A percentile compares a stretch with the other conserved stretches of the same genome.
Conservation (phyloP, 2,113 vertebrate genomes). For the Charina bottae region DNA sequence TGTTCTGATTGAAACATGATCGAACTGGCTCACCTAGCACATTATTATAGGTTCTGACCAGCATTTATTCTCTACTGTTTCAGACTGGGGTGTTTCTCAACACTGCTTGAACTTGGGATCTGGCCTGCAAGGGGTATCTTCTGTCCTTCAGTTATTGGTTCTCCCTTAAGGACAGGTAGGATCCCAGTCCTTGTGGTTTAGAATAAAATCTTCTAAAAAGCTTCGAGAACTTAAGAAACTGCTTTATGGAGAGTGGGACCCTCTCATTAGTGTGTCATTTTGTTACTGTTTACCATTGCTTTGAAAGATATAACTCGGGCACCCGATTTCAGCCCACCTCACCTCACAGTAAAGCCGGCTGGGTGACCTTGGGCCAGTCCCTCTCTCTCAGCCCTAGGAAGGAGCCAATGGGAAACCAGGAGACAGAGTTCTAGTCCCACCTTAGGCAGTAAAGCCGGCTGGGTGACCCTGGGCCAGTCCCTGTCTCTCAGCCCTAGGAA, state of each 20-base stretch:
- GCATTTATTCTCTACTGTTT: not conserved
- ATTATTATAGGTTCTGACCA: not conserved
- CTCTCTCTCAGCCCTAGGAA: too few species aligned
- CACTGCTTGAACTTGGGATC: not conserved
- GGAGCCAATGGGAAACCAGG: too few species aligned
- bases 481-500: too few species aligned
- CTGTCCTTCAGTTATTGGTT: not conserved
- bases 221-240: not conserved
- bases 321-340: too few species aligned
- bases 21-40: not conserved
- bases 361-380: too few species aligned
- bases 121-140: not conserved
- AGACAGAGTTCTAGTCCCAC: too few species aligned
- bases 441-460: too few species aligned
- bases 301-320: conserved; percentile 27
- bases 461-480: too few species aligned
- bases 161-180: not conserved
- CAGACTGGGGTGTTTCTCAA: not conserved
- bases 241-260: not conserved
- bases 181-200: not conserved
- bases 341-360: too few species aligned
- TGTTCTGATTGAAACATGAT: not conserved
- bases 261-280: not conserved
- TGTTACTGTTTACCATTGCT: not conserved
- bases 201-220: not conserved